phyloP scores from a whole-genome alignment of 92 coral and sea anemone genomes.

The Epizoanthus illoricatus region DNA sequence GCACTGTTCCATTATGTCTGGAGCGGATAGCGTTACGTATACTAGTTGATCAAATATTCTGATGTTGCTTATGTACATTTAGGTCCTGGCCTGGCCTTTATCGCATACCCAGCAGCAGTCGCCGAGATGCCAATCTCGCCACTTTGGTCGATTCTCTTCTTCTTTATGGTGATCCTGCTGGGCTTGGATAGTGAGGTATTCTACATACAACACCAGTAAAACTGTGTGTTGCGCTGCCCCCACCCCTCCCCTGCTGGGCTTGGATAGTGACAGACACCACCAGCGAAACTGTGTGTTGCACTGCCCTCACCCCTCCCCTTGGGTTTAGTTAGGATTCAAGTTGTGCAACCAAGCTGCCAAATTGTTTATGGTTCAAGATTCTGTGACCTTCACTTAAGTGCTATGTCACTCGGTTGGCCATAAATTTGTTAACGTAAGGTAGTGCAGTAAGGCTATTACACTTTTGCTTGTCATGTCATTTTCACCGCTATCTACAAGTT shows the following conservation, averaged over 20 bases:
- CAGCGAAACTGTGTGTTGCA: not conserved
- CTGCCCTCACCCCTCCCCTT: not conserved
- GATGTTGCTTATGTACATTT: slow-evolving; percentile 48
- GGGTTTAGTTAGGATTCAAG: too few species aligned
- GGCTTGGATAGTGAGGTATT: slow-evolving; percentile 98
- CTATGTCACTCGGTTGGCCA: too few species aligned
- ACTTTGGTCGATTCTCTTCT: slow-evolving; percentile 96
- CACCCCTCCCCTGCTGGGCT: slow-evolving; percentile 11
- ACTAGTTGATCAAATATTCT: slow-evolving; percentile 35
- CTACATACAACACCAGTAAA: slow-evolving; percentile 40
- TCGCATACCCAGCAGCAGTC: slow-evolving; percentile 98
- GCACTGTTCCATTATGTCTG: slow-evolving; percentile 22
- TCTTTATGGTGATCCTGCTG: slow-evolving; percentile 96
- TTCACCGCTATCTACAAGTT: too few species aligned
- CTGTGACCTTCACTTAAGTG: too few species aligned
- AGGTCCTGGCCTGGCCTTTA: slow-evolving; percentile 99
- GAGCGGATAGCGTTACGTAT: slow-evolving; percentile 2
- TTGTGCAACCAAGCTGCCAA: too few species aligned
- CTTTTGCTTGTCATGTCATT: too few species aligned
- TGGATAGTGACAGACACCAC: not conserved
- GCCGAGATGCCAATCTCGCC: slow-evolving; percentile 97
- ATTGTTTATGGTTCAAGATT: too few species aligned
- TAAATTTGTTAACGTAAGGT: too few species aligned
- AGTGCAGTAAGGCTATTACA: too few species aligned
- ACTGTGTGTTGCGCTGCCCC: slow-evolving; percentile 34